Percentiles rank a stretch among this genome's conserved stretches.
Conservation (phyloP, 1,140 invertebrate species). For the Pseudomyrmex flavicornis region DNA sequence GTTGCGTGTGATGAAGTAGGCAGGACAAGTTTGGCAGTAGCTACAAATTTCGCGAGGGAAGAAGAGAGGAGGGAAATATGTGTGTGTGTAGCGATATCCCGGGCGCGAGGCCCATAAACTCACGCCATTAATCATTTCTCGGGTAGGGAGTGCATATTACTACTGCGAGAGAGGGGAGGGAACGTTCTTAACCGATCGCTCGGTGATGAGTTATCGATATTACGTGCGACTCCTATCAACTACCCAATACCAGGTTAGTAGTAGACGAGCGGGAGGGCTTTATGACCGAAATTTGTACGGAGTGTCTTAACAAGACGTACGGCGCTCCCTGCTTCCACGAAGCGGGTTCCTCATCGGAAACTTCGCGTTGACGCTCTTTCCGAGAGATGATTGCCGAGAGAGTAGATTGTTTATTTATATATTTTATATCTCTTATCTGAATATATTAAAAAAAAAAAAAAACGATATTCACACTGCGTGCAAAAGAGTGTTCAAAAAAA, state of each 20-base stretch:
- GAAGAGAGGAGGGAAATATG: neutral
- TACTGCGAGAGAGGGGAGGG: neutral
- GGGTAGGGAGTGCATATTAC: constrained; percentile 47
- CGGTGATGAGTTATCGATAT: constrained; percentile 60
- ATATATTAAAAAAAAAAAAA: no score
- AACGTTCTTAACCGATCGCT: constrained; percentile 45
- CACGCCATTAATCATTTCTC: constrained; percentile 56
- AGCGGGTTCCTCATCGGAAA: constrained; percentile 6
- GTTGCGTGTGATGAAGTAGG: constrained; percentile 43
- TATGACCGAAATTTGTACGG: constrained; percentile 57
- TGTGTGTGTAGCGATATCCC: constrained; percentile 39
- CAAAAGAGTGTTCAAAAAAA: neutral
- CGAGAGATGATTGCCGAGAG: constrained; percentile 28
- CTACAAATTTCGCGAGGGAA: constrained; percentile 43
- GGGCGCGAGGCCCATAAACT: constrained; percentile 53
- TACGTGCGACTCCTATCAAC: constrained; percentile 55
- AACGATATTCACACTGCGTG: no score
- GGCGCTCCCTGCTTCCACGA: neutral
- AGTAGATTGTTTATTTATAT: constrained; percentile 21
- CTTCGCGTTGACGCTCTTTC: constrained; percentile 17
- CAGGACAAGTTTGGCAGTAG: constrained; percentile 55
- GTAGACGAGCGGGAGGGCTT: constrained; percentile 21
- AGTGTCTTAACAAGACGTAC: constrained; percentile 23
- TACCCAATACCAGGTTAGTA: constrained; percentile 35
- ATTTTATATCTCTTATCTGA: no score